phyloP scores from a whole-genome alignment of 1,140 invertebrate species.

The Diorhabda sublineata region DNA sequence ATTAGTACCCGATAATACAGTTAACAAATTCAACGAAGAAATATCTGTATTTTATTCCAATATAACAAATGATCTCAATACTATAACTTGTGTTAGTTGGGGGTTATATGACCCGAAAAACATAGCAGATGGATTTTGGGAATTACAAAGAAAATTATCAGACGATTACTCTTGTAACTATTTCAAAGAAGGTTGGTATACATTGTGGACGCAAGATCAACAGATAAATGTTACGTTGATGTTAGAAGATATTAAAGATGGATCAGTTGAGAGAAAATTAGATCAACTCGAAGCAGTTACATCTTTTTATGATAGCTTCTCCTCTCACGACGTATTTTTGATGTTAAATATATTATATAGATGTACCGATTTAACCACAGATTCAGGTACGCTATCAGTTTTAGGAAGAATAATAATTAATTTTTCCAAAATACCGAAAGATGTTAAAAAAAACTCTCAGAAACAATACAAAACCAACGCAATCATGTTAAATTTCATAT shows the following conservation, averaged over 20 bases:
- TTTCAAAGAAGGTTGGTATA: constrained; percentile 4
- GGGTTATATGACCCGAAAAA: not conserved
- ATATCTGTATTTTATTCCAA: too few relatives aligned
- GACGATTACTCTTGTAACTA: not conserved
- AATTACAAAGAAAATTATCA: not conserved
- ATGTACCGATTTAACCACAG: not conserved
- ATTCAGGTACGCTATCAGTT: not conserved
- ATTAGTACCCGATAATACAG: too few relatives aligned
- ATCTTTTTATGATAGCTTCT: not conserved
- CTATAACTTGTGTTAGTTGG: not conserved
- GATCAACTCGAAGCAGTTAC: not conserved
- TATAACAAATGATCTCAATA: too few relatives aligned
- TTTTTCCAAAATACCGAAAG: not conserved
- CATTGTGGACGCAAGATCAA: not conserved
- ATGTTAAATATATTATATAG: not conserved
- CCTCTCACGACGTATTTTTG: not conserved
- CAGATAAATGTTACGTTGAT: not conserved
- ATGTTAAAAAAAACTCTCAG: not conserved
- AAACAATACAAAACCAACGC: too few relatives aligned
- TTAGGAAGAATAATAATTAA: not conserved
- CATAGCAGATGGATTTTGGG: not conserved
- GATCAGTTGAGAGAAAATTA: not conserved
- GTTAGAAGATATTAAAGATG: not conserved
- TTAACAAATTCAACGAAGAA: too few relatives aligned
- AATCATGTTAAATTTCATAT: not conserved